Base-by-base conservation (phyloP, 2,113 vertebrate species). In the Otus sunia region DNA sequence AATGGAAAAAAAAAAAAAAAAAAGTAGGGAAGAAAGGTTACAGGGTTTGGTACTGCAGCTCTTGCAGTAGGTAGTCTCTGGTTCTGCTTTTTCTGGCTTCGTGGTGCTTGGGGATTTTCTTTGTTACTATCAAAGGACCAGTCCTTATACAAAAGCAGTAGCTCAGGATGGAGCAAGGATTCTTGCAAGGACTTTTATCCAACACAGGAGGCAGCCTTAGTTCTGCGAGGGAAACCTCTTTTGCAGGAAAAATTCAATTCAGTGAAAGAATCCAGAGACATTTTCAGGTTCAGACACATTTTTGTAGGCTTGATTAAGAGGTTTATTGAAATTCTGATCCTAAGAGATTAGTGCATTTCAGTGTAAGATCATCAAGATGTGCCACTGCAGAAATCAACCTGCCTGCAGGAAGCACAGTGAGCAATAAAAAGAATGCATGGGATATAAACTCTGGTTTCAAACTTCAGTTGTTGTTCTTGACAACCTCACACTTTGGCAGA, bases 101-200 rank as follows among this genome's bases (percentile, higher is more conserved):
- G 0, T 74, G 41, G 41, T 77, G 79, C 72, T 91, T 53, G 66
- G 86, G 47, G 37, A 29, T 94, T 96, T 96, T 73, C 94, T 94
- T 86, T 91, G 63, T 37, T 53, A 2, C 63, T 92, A 66, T 94
- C 92, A 95, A 92, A 95, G 78, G 34, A 80, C 29, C 49, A 72
- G 64, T 49, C 79, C 41, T 83, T 66, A 32, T 6, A 94, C 45
- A 92, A 92, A 97, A 92, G 75, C 53, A 26, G n/a, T 52, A 18
- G 45, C 86, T 92, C 82, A 69, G 92, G 72, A 50, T 88, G 63
- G 75, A 94, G 72, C 4, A 4, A 77, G 37, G 22, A 83, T 69
- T 64, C 90, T 82, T 78, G 60, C 81, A 90, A 90, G 68, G 75
- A 77, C 86, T 94, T 93, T 94, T 41, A 93, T 94, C 25, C 75